Percentiles rank a stretch among this genome's conserved stretches.
Conservation (phyloP, 1,140 invertebrate species). For the Homarus americanus region DNA sequence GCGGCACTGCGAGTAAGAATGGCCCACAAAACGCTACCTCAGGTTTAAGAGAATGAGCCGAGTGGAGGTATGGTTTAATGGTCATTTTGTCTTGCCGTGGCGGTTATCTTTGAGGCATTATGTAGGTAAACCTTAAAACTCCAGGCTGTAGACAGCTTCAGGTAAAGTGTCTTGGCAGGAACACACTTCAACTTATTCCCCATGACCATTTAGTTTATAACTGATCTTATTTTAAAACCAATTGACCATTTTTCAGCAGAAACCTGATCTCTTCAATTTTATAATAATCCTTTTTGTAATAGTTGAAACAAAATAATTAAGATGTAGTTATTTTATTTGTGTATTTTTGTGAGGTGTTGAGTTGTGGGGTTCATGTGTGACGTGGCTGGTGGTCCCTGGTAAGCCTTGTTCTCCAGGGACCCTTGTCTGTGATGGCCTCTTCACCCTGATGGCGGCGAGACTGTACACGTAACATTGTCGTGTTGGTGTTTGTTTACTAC, state of each 20-base stretch:
- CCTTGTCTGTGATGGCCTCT: background rate
- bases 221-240: background rate
- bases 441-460: background rate
- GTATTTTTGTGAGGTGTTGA: conserved; percentile 21
- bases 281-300: background rate
- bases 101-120: conserved; percentile 15
- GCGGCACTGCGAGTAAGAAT: conserved; percentile 23
- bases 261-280: conserved; percentile 10
- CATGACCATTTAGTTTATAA: conserved; percentile 27
- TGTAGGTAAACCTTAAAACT: conserved; percentile 26
- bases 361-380: background rate
- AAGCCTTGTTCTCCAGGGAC: background rate
- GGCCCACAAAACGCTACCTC: conserved; percentile 31
- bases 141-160: conserved; percentile 41
- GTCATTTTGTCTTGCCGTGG: conserved; percentile 26
- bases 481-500: background rate
- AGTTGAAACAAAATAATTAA: conserved; percentile 8
- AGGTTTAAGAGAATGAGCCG: conserved; percentile 15
- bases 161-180: background rate
- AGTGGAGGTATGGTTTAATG: conserved; percentile 36
- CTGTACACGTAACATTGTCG: background rate
- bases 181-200: background rate
- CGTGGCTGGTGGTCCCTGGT: background rate
- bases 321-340: conserved; percentile 8
- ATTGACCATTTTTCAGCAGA: background rate